Base-by-base conservation (phyloP, 23 tunicate genomes). In the Halocynthia aurantium region DNA sequence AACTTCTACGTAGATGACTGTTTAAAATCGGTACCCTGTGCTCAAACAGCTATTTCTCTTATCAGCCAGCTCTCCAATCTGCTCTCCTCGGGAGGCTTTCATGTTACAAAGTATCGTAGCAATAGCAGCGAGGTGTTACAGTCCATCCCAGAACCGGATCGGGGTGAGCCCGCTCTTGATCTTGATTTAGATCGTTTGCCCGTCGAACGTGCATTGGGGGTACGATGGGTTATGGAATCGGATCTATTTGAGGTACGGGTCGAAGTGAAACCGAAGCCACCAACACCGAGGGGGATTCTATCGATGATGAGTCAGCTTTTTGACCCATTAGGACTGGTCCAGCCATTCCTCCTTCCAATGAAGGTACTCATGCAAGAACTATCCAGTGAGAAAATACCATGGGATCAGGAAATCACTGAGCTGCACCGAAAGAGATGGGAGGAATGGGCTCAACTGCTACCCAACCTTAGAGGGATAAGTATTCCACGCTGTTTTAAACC, bases 1-100 rank as follows among this genome's bases (percentile, higher is more conserved):
- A 31, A 31, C 4, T 85, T 85, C 65, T 85, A 85, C 80, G 84
- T 85, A 0, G 84, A 80, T 60, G 81, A 80, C 61, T 80, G 84
- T 76, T 76, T 85, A 21, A 61, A 66, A 12, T 31, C 4, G 1
- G 44, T 31, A 31, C 44, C 44, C 44, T 31, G 2, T 31, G 44
- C 44, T 31, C 2, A 31, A 31, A 31, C 44, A 31, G 44, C 2
- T 31, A 31, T 31, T 31, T 31, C 44, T 4, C 44, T 31, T 31
- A 31, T 31, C 44, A 31, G 44, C 2, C 44, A 31, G 44, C 44
- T 31, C 2, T 31, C 2, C 44, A 31, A 31, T 31, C 44, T 31
- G 44, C n/a, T n/a, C n/a, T 22, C 54, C 51, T n/a, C n/a, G n/a
- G 75, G 80, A 51, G 90, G 90, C 15, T 85, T 85, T 18, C 50